A percentile compares a stretch with the other conserved stretches of the same genome.
phyloP scores from a whole-genome alignment of 2,113 vertebrate species.

The Spilogale gracilis region DNA sequence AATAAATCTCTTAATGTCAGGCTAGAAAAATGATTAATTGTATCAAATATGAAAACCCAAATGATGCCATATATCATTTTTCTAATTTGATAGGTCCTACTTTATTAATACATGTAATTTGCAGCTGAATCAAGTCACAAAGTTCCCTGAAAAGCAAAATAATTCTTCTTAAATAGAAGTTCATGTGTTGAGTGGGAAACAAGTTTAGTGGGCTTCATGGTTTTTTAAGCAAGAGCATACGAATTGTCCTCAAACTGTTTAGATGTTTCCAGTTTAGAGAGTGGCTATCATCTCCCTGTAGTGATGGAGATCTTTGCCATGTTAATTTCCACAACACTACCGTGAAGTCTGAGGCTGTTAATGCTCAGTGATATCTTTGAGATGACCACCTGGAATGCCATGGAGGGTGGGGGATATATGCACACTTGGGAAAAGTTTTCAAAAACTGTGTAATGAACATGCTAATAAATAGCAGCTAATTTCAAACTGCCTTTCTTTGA shows the following conservation, averaged over 20 bases:
- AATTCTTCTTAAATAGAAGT: not conserved
- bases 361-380: not conserved
- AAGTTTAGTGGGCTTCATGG: not conserved
- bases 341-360: not conserved
- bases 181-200: not conserved
- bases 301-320: not conserved
- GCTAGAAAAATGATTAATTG: constrained; percentile 73
- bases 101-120: constrained; percentile 75
- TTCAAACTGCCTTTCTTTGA: not conserved
- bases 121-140: constrained; percentile 44
- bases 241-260: not conserved
- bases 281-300: not conserved
- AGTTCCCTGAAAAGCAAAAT: constrained; percentile 64
- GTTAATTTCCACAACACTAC: not conserved
- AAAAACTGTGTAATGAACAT: not conserved
- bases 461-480: not conserved
- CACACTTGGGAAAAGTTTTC: not conserved
- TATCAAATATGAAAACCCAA: constrained; percentile 74
- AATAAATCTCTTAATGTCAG: constrained; percentile 73
- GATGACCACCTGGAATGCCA: not conserved
- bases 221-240: not conserved
- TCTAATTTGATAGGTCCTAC: constrained; percentile 73
- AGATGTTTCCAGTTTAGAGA: not conserved
- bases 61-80: constrained; percentile 78
- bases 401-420: not conserved